Percentiles rank a stretch among this genome's conserved stretches.
Evolutionary conservation across 2,113 vertebrate genomes (phyloP).

Genomic region (Chloropsis cyanopogon): DNA sequence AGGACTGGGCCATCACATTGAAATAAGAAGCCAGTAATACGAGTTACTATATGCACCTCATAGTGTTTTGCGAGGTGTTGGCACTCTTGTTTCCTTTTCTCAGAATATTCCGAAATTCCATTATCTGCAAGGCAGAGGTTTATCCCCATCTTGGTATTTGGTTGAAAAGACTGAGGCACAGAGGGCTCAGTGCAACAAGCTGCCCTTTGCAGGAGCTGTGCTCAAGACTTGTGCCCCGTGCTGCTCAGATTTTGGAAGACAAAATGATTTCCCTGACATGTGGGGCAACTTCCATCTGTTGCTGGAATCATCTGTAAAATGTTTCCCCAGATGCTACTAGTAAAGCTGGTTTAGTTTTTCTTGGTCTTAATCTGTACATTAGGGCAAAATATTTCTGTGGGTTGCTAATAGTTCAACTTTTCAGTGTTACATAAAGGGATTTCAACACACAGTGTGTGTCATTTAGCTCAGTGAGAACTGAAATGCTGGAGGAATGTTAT

Average conservation of each 20-base stretch:
- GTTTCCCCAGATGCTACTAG: not conserved
- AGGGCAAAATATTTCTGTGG: not conserved
- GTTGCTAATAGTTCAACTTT: not conserved
- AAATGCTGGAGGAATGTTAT: not conserved
- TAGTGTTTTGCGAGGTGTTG: accelerated
- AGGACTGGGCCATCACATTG: not conserved
- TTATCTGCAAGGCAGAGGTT: not conserved
- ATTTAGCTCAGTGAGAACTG: not conserved
- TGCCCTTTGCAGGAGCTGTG: not conserved
- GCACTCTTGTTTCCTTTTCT: not conserved
- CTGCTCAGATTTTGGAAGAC: not conserved
- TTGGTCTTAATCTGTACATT: not conserved
- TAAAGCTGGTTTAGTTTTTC: not conserved
- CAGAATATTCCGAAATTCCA: not conserved
- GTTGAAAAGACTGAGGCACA: not conserved
- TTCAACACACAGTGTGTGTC: not conserved
- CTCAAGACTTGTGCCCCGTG: accelerated
- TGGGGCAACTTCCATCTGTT: not conserved
- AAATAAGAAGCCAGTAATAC: not conserved
- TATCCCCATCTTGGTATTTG: not conserved
- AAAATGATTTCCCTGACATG: not conserved
- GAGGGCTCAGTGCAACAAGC: not conserved
- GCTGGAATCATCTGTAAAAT: not conserved
- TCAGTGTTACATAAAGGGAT: not conserved
- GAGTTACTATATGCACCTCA: not conserved